Conservation (phyloP, 2,113 vertebrate species). For the Oxygymnocypris stewartii region DNA sequence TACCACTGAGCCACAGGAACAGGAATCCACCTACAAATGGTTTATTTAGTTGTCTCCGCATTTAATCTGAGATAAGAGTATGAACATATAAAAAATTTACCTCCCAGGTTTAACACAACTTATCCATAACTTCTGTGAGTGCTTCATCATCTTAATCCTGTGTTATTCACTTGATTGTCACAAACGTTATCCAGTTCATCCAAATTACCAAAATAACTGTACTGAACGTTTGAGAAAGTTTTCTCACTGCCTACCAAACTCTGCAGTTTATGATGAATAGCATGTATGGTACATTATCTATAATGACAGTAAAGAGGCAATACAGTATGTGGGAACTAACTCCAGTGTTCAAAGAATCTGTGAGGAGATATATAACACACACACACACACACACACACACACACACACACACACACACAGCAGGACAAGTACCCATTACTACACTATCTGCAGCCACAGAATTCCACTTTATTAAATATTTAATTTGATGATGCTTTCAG, state of each 20-base stretch:
- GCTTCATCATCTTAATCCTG: background rate
- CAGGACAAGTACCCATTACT: background rate
- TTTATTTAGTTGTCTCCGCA: background rate
- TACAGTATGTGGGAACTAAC: conserved; percentile 5
- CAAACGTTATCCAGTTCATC: background rate
- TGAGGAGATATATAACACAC: background rate
- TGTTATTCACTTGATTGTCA: background rate
- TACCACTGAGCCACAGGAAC: no score
- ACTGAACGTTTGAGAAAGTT: background rate
- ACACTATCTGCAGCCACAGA: background rate
- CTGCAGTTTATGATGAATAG: background rate
- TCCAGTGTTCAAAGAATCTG: background rate
- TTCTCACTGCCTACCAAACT: background rate
- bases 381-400: background rate
- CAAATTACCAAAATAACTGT: background rate
- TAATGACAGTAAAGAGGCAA: background rate
- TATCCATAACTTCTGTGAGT: background rate
- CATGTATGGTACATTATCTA: background rate
- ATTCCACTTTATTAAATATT: background rate
- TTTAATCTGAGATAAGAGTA: background rate
- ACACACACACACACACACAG: conserved; percentile 2
- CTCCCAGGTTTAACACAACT: background rate
- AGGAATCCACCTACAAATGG: background rate
- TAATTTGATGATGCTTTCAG: background rate
- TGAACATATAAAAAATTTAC: background rate